These are phyloP conservation scores for Peromyscus aztecus DNA, from an alignment of 2,797 vertebrate species.

Conservation along the genomic window DNA sequence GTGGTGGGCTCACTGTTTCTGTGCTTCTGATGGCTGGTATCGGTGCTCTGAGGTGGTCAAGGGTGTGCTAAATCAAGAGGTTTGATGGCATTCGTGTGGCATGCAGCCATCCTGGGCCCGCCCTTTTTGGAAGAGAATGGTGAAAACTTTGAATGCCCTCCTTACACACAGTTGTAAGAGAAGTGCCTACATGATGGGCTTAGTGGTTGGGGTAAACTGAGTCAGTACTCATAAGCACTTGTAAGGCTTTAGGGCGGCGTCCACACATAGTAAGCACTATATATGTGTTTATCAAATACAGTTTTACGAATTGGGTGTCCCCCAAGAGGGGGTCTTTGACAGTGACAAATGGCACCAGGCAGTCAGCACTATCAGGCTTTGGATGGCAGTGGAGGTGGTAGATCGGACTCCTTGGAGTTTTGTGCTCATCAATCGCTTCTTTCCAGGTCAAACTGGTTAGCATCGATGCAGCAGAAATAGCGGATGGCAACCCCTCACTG, in stretches of 20 bases:
- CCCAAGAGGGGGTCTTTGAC: neutral
- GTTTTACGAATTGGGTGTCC: neutral
- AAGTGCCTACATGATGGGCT: neutral
- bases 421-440: conserved; percentile 68
- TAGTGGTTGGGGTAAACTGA: neutral
- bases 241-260: accelerated
- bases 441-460: conserved; percentile 97
- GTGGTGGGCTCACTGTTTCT: too few relatives aligned
- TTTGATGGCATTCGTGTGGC: accelerated
- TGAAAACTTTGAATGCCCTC: neutral
- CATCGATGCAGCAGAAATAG: conserved; percentile 96
- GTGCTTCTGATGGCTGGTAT: neutral
- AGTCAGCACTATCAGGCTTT: neutral
- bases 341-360: neutral
- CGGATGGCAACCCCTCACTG: conserved; percentile 97
- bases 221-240: neutral
- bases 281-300: neutral
- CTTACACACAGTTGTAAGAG: neutral
- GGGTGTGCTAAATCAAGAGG: neutral
- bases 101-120: accelerated
- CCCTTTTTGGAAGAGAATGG: neutral
- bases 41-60: neutral
- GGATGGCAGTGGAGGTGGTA: too few relatives aligned
- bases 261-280: accelerated
- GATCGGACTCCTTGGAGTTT: neutral